Percentiles rank a stretch among this genome's conserved stretches.
Evolutionary conservation across 2,888 invertebrate genomes (phyloP).

Genomic region (Sesia apiformis): DNA sequence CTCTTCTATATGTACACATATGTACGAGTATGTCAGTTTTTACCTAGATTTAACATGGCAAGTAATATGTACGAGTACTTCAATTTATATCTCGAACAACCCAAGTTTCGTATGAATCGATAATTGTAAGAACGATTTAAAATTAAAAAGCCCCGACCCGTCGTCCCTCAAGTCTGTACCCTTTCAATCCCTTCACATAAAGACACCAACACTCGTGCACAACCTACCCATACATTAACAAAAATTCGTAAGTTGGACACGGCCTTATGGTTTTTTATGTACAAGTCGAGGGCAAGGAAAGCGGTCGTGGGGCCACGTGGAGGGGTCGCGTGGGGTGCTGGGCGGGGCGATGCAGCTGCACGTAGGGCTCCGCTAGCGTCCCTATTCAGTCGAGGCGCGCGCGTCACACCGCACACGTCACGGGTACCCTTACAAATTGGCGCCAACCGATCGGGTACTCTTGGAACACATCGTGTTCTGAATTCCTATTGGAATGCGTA

Average conservation of each 20-base stretch:
- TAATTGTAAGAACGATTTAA: conserved; percentile 31
- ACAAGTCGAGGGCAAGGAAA: conserved; percentile 49
- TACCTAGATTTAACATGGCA: too few relatives aligned
- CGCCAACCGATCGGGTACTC: conserved; percentile 18
- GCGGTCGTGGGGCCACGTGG: conserved; percentile 45
- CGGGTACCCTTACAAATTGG: conserved; percentile 28
- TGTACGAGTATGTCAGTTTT: too few relatives aligned
- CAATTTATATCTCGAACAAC: background rate
- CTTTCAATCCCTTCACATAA: conserved; percentile 38
- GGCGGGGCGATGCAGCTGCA: conserved; percentile 68
- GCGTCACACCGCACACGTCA: conserved; percentile 49
- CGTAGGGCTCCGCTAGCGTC: conserved; percentile 43
- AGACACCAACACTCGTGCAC: conserved; percentile 21
- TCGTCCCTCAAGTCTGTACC: conserved; percentile 34
- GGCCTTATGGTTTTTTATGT: conserved; percentile 51
- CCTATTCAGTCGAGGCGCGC: conserved; percentile 56
- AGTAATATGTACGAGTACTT: too few relatives aligned
- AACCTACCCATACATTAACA: conserved; percentile 30
- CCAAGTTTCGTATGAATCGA: conserved; percentile 13
- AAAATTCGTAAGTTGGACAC: conserved; percentile 13
- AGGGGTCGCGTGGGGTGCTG: conserved; percentile 58
- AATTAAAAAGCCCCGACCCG: conserved; percentile 29
- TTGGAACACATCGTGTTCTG: background rate
- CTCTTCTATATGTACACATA: too few relatives aligned
- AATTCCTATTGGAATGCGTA: conserved; percentile 3